Evolutionary conservation across 2,888 invertebrate species (phyloP), one percentile per base, ranked within the genome.

Genomic region (Drosophila mercatorum): DNA sequence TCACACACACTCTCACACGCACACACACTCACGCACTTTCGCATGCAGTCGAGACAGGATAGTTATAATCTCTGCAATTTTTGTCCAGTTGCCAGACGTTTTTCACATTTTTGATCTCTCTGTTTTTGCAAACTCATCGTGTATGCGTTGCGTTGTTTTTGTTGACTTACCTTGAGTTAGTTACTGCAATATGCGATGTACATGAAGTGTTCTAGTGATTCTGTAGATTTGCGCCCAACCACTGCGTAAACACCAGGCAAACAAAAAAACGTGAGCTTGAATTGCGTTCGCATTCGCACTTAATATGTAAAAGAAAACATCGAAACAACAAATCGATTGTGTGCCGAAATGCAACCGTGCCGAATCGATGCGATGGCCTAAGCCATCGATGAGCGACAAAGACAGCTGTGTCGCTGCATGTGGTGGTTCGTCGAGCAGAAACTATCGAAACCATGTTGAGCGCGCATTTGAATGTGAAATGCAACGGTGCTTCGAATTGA

Each of bases 111-210:
- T n/a, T 7, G 5, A 2, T 41, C 10, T 41, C 10, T 1, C 10
- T 3, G 2, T 34, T 49, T 49, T 65, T 59, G 71, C 75, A 62
- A 46, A 68, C 61, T 78, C 78, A 74, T 78, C 31, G 46, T 51
- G 34, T 11, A 3, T 26, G 8, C 49, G 4, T 22, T 31, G 43
- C 2, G 5, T 60, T 6, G 12, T 46, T 40, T 38, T 75, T 58
- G 43, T 78, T 63, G 60, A 51, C 68, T 78, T 78, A 78, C 78
- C 78, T 78, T 76, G 78, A 79, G 44, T 72, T 68, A 44, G 51
- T 49, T 63, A 38, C 52, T 52, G 55, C 58, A 61, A 76, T 61
- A 68, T 66, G 57, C 72, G 68, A 49, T 60, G 68, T 46, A 72
- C 72, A 72, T 79, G 34, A 52, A 72, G 14, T 61, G 41, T 55